These are phyloP conservation scores for Amblyjoppa fuscipennis DNA, from an alignment of 2,888 invertebrate species.

Conservation along the genomic window DNA sequence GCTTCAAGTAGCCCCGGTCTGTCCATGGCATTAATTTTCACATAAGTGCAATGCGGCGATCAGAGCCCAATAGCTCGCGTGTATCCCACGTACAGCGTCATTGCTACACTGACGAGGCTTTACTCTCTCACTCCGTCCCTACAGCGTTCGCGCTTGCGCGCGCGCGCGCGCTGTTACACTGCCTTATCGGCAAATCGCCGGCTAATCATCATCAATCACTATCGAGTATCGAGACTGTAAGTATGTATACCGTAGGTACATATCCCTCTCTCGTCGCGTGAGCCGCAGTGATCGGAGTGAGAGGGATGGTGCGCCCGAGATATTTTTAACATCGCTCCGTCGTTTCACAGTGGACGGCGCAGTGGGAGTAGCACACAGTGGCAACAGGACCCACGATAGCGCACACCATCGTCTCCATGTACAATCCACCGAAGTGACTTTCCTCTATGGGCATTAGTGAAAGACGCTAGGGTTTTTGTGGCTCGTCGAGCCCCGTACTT, in stretches of 20 bases:
- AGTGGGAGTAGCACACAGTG: not conserved
- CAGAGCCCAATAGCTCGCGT: constrained; percentile 70
- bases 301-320: constrained; percentile 43
- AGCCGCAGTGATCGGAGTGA: not conserved
- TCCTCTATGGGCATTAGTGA: constrained; percentile 76
- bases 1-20: constrained; percentile 3
- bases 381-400: constrained; percentile 32
- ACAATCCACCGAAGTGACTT: constrained; percentile 73
- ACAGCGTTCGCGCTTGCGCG: constrained; percentile 55
- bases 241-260: constrained; percentile 68
- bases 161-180: constrained; percentile 78
- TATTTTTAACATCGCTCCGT: constrained; percentile 56
- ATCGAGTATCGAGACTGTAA: constrained; percentile 77
- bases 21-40: constrained; percentile 67
- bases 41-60: constrained; percentile 69
- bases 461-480: constrained; percentile 71
- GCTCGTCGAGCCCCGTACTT: constrained; percentile 30
- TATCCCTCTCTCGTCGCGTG: constrained; percentile 26
- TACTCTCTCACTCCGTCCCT: constrained; percentile 41
- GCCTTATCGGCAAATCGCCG: constrained; percentile 83
- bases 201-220: constrained; percentile 85
- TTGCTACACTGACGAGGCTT: constrained; percentile 69
- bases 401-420: constrained; percentile 56
- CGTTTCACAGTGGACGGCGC: constrained; percentile 36
- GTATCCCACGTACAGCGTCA: constrained; percentile 72